These are phyloP conservation scores for Eurystomus glaucurus DNA, from an alignment of 2,797 vertebrate genomes.

Conservation along the genomic window DNA sequence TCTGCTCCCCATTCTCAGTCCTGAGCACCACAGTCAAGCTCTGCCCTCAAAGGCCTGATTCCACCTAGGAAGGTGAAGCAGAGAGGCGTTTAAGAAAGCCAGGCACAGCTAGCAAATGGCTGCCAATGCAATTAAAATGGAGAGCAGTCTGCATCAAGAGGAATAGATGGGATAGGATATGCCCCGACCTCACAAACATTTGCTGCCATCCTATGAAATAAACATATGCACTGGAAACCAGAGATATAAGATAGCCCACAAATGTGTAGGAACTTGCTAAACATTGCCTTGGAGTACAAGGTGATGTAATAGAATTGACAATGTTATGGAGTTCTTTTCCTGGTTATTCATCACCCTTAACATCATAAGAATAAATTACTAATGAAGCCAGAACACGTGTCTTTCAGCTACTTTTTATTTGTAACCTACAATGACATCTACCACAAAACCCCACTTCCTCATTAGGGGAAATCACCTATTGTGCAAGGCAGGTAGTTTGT, in stretches of 20 bases:
- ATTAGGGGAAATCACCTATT: background rate
- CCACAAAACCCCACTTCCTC: background rate
- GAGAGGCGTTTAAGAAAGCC: background rate
- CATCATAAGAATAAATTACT: background rate
- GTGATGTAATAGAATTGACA: background rate
- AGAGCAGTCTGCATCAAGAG: background rate
- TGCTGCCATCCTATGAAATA: background rate
- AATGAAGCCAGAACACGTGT: background rate
- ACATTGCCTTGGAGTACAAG: background rate
- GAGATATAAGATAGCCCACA: background rate
- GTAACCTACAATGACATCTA: background rate
- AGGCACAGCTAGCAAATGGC: background rate
- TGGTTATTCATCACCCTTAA: background rate
- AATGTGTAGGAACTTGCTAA: background rate
- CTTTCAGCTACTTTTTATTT: background rate
- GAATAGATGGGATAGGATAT: background rate
- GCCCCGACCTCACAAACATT: background rate
- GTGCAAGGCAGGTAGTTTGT: background rate
- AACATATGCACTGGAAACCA: background rate
- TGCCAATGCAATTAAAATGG: background rate
- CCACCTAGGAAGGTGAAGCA: background rate
- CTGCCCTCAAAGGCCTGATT: background rate
- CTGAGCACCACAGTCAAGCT: background rate
- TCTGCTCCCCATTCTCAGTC: background rate
- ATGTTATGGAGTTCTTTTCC: fast-evolving